phyloP scores from a whole-genome alignment of 2,797 vertebrate genomes.

The Erpetoichthys calabaricus region DNA sequence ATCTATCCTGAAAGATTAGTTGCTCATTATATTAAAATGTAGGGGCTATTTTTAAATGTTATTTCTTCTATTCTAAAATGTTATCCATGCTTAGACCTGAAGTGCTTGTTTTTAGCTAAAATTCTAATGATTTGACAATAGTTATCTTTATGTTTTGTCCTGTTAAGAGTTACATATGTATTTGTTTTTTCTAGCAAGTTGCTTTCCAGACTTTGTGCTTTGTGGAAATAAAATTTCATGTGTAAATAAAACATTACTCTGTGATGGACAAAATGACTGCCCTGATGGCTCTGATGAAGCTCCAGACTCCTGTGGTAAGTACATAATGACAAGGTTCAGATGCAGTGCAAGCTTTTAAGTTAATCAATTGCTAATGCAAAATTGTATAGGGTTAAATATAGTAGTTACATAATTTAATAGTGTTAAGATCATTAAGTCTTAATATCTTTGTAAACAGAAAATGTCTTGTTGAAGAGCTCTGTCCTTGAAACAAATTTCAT shows the following conservation, averaged over 20 bases:
- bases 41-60: too few relatives aligned
- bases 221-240: slow-evolving; percentile 53
- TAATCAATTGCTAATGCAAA: not conserved
- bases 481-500: too few relatives aligned
- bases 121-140: too few relatives aligned
- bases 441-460: too few relatives aligned
- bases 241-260: slow-evolving; percentile 42
- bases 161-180: too few relatives aligned
- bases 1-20: too few relatives aligned
- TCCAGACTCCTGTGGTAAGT: slow-evolving; percentile 59
- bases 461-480: too few relatives aligned
- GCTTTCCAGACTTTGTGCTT: slow-evolving; percentile 34
- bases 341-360: not conserved
- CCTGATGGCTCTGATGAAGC: slow-evolving; percentile 67
- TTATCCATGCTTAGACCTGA: too few relatives aligned
- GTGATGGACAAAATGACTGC: slow-evolving; percentile 69
- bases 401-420: not conserved
- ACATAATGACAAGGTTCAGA: slow-evolving; percentile 2
- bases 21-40: too few relatives aligned
- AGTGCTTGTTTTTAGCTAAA: too few relatives aligned
- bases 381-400: not conserved
- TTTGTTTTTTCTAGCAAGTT: slow-evolving; percentile 30
- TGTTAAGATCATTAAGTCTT: not conserved
- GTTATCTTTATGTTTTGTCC: too few relatives aligned
- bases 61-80: too few relatives aligned